These are phyloP conservation scores for Macroglossus sobrinus DNA, from an alignment of 2,113 vertebrate species.

Conservation along the genomic window DNA sequence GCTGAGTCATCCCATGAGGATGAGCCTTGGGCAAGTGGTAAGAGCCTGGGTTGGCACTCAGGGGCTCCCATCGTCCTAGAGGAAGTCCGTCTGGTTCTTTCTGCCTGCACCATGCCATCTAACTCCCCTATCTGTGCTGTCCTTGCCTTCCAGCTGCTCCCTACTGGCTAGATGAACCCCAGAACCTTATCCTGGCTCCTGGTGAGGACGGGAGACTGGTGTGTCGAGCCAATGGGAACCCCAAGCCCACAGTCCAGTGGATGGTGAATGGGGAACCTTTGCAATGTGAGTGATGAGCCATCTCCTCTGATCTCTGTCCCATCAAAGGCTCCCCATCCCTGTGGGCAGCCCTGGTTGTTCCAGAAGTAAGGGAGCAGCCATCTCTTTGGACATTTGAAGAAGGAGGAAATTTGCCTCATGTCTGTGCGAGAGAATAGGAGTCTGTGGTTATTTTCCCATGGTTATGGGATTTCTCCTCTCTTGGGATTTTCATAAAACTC, in stretches of 20 bases:
- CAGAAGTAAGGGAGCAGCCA: neutral
- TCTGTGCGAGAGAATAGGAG: neutral
- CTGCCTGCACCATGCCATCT: neutral
- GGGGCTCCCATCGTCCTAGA: neutral
- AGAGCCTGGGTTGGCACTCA: neutral
- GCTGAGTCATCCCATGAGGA: neutral
- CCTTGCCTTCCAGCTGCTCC: slow-evolving; percentile 89
- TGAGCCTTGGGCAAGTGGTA: accelerated
- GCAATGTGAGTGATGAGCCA: slow-evolving; percentile 82
- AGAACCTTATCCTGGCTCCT: slow-evolving; percentile 93
- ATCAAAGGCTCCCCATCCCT: accelerated
- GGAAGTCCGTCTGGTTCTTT: neutral
- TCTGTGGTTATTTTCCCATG: neutral
- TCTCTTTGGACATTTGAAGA: neutral
- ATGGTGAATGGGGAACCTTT: slow-evolving; percentile 91
- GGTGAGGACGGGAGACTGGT: slow-evolving; percentile 92
- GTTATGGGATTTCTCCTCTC: neutral
- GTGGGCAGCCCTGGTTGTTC: neutral
- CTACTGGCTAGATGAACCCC: slow-evolving; percentile 95
- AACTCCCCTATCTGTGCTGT: neutral
- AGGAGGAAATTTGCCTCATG: neutral
- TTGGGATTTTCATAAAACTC: neutral
- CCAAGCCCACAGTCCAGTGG: slow-evolving; percentile 96
- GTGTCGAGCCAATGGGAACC: slow-evolving; percentile 95
- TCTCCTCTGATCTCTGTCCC: neutral